These are phyloP conservation scores for Synaphobranchus kaupii DNA, from an alignment of 2,797 vertebrate species.

Conservation along the genomic window DNA sequence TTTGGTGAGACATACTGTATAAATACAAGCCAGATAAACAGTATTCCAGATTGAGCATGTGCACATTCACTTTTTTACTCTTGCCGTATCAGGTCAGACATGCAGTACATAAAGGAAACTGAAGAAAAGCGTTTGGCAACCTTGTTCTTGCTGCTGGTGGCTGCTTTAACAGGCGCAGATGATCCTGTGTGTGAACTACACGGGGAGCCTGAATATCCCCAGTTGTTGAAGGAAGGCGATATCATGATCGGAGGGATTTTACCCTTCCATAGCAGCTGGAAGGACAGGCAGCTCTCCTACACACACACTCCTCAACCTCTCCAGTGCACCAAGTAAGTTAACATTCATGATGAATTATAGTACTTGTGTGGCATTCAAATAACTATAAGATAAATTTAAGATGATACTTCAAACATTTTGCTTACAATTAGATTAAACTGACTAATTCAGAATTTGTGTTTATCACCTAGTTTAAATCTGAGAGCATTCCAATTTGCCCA, in stretches of 20 bases:
- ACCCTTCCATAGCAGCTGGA: constrained; percentile 70
- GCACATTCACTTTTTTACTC: not conserved
- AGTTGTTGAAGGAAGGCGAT: constrained; percentile 65
- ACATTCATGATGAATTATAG: constrained; percentile 9
- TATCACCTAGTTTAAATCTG: constrained; percentile 61
- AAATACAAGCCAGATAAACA: constrained; percentile 4
- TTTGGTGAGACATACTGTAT: not conserved
- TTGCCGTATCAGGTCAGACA: constrained; percentile 28
- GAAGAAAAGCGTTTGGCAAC: constrained; percentile 41
- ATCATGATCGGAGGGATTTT: constrained; percentile 70
- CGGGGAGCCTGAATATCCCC: constrained; percentile 57
- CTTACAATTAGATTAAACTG: not conserved
- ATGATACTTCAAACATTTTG: not conserved
- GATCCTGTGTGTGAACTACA: constrained; percentile 53
- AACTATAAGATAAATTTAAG: not conserved
- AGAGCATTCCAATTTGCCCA: constrained; percentile 69
- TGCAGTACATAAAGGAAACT: constrained; percentile 47
- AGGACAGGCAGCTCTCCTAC: constrained; percentile 52
- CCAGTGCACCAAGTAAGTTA: constrained; percentile 67
- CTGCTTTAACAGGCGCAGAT: constrained; percentile 50
- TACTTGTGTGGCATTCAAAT: not conserved
- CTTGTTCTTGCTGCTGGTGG: constrained; percentile 55
- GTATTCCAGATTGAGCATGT: not conserved
- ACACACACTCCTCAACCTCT: constrained; percentile 52
- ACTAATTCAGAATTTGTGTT: not conserved